Conservation (phyloP, 2,888 invertebrate genomes). For the Lingula anatina region DNA sequence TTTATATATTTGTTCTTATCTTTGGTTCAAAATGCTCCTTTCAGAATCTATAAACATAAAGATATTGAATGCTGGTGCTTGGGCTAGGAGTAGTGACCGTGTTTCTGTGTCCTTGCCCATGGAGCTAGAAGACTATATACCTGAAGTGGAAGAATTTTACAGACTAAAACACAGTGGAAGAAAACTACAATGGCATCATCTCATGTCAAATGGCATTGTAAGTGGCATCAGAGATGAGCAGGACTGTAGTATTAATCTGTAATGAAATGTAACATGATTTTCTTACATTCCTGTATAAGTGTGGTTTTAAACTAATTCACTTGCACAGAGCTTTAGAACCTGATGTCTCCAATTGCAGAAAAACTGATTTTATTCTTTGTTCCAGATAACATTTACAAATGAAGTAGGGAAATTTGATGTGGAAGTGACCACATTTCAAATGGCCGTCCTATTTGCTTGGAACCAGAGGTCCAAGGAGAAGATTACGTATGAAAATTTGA, state of each 20-base stretch:
- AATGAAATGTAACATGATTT: too few species aligned
- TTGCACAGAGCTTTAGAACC: too few species aligned
- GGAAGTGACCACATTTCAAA: constrained; percentile 99
- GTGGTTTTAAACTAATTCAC: too few species aligned
- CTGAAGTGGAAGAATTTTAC: constrained; percentile 97
- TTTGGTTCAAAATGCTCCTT: constrained; percentile 1
- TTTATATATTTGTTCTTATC: background rate
- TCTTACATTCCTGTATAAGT: too few species aligned
- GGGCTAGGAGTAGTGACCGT: constrained; percentile 88
- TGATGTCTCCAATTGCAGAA: too few species aligned
- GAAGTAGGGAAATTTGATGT: constrained; percentile 86
- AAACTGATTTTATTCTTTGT: constrained; percentile 11
- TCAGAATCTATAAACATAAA: constrained; percentile 83
- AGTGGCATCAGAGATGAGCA: constrained; percentile 25
- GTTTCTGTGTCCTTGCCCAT: constrained; percentile 93
- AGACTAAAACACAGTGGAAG: constrained; percentile 95
- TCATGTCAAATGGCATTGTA: constrained; percentile 97
- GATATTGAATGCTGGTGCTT: constrained; percentile 96
- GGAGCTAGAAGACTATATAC: constrained; percentile 97
- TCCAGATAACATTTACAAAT: constrained; percentile 83
- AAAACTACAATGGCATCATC: constrained; percentile 97
- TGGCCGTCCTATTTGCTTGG: constrained; percentile 99
- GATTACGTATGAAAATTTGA: constrained; percentile 93
- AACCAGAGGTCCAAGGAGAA: constrained; percentile 89
- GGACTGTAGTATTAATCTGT: too few species aligned